Evolutionary conservation across 2,113 vertebrate genomes (phyloP).

Genomic region (Aegotheles bennettii): DNA sequence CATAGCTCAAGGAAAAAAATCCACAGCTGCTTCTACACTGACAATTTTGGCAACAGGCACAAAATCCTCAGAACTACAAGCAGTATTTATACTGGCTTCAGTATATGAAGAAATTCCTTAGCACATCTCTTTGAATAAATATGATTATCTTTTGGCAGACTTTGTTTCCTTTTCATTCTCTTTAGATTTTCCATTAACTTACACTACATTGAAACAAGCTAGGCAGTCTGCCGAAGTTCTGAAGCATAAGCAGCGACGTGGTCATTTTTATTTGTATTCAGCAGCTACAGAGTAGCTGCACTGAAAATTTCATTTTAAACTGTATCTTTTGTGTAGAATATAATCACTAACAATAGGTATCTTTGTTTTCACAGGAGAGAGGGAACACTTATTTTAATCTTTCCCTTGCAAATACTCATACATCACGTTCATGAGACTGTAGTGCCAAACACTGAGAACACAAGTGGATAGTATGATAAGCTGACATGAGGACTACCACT

Average conservation of each 20-base stretch:
- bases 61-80: background rate
- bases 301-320: background rate
- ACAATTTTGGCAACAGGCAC: background rate
- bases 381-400: background rate
- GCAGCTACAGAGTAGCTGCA: background rate
- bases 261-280: background rate
- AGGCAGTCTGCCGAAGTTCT: background rate
- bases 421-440: fast-evolving
- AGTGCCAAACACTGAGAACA: background rate
- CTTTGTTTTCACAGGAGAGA: background rate
- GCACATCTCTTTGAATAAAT: conserved; percentile 3
- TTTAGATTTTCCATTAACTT: conserved; percentile 13
- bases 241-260: background rate
- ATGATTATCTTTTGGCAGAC: background rate
- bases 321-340: background rate
- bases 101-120: background rate
- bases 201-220: background rate
- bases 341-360: background rate
- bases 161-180: background rate
- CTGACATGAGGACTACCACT: background rate
- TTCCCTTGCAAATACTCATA: background rate
- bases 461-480: background rate
- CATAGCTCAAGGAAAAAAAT: background rate
- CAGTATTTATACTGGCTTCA: background rate
- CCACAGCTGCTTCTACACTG: background rate